Conservation (phyloP, 2,888 invertebrate genomes). For the Tetragonula carbonaria region DNA sequence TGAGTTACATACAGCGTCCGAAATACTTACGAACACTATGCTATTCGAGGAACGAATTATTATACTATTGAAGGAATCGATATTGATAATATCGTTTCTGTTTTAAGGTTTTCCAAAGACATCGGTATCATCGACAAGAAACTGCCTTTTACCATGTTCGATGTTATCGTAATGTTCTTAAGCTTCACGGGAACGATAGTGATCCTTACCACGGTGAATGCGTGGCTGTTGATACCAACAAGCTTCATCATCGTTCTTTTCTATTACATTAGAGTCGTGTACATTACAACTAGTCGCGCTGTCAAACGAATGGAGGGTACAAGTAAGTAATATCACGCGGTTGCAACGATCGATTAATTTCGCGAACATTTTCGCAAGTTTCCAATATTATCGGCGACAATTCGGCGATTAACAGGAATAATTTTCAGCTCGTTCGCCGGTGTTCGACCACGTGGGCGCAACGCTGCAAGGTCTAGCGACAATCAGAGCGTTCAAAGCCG, state of each 20-base stretch:
- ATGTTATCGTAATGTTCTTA: slow-evolving; percentile 89
- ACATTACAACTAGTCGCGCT: slow-evolving; percentile 90
- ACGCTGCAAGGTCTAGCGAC: slow-evolving; percentile 92
- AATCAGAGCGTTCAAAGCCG: slow-evolving; percentile 90
- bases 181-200: slow-evolving; percentile 79
- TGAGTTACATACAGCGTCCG: too few relatives aligned
- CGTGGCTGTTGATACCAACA: slow-evolving; percentile 89
- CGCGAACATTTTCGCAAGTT: background rate
- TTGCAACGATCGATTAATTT: background rate
- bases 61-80: too few relatives aligned
- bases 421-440: slow-evolving; percentile 91
- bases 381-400: too few relatives aligned
- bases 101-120: slow-evolving; percentile 92
- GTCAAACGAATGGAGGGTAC: slow-evolving; percentile 92
- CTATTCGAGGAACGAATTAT: too few relatives aligned
- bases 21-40: too few relatives aligned
- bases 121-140: slow-evolving; percentile 90
- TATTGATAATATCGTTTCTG: slow-evolving; percentile 2
- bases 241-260: slow-evolving; percentile 89
- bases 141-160: slow-evolving; percentile 87
- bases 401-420: background rate
- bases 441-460: slow-evolving; percentile 92
- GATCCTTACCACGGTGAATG: slow-evolving; percentile 91
- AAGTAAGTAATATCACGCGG: slow-evolving; percentile 86
- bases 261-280: slow-evolving; percentile 87